Conservation (phyloP, 2,113 vertebrate species). For the Ramphastos sulfuratus region DNA sequence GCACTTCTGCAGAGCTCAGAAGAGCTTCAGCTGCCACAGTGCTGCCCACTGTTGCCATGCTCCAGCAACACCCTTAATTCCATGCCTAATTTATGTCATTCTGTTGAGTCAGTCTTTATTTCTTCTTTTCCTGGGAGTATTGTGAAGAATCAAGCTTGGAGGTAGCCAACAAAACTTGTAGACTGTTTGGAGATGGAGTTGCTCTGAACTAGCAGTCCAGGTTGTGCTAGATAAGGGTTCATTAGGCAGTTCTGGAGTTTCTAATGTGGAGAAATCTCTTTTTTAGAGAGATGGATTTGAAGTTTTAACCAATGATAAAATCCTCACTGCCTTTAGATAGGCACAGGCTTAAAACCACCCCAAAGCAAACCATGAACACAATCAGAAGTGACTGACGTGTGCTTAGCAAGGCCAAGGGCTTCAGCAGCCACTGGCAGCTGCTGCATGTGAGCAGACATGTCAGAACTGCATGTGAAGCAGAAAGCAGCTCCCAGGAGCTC, state of each 20-base stretch:
- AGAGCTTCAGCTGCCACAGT: background rate
- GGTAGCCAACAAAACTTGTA: background rate
- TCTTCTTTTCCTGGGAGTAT: background rate
- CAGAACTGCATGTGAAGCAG: background rate
- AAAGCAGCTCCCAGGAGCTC: background rate
- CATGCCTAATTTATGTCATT: background rate
- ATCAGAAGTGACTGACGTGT: background rate
- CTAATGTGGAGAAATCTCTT: background rate
- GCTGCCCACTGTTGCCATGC: background rate
- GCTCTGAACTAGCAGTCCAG: background rate
- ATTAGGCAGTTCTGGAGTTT: background rate
- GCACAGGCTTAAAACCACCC: background rate
- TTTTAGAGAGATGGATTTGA: background rate
- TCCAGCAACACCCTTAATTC: background rate
- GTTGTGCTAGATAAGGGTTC: background rate
- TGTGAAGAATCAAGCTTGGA: background rate
- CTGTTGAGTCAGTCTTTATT: background rate
- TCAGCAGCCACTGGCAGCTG: background rate
- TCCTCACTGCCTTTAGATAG: background rate
- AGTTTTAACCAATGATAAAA: background rate
- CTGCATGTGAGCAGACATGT: accelerated
- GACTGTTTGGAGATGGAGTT: background rate
- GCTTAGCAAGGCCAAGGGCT: background rate
- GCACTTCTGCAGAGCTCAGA: background rate
- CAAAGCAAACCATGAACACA: background rate